These are phyloP conservation scores for Galbula dea DNA, from an alignment of 2,113 vertebrate species.

Conservation along the genomic window DNA sequence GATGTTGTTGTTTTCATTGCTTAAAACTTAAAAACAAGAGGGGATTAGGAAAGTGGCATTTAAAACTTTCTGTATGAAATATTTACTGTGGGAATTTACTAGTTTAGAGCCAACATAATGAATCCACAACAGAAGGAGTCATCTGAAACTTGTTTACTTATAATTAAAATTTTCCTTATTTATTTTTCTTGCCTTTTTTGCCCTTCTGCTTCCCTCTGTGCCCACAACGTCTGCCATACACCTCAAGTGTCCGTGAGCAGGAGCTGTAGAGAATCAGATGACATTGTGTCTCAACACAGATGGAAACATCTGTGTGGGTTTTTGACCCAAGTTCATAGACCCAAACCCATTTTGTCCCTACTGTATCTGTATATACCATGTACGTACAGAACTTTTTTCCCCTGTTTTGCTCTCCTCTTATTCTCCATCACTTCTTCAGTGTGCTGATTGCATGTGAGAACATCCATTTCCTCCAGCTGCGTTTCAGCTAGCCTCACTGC, in stretches of 20 bases:
- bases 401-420: conserved; percentile 35
- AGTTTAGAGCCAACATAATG: conserved; percentile 18
- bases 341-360: conserved; percentile 23
- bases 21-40: conserved; percentile 57
- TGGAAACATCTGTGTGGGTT: conserved; percentile 45
- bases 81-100: conserved; percentile 45
- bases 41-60: conserved; percentile 39
- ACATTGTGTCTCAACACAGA: conserved; percentile 51
- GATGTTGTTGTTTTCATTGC: conserved; percentile 45
- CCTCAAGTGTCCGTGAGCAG: conserved; percentile 49
- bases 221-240: conserved; percentile 58
- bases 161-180: conserved; percentile 42
- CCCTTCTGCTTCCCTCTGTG: conserved; percentile 29
- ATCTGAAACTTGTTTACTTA: conserved; percentile 30
- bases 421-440: neutral
- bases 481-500: neutral
- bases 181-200: conserved; percentile 41
- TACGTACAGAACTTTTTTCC: conserved; percentile 17
- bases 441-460: neutral
- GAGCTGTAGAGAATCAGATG: conserved; percentile 22
- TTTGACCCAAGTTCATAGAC: conserved; percentile 54
- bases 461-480: neutral
- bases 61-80: conserved; percentile 52
- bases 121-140: conserved; percentile 25
- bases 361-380: neutral